These are phyloP conservation scores for Periplaneta americana DNA, from an alignment of 1,140 invertebrate genomes.

Conservation along the genomic window DNA sequence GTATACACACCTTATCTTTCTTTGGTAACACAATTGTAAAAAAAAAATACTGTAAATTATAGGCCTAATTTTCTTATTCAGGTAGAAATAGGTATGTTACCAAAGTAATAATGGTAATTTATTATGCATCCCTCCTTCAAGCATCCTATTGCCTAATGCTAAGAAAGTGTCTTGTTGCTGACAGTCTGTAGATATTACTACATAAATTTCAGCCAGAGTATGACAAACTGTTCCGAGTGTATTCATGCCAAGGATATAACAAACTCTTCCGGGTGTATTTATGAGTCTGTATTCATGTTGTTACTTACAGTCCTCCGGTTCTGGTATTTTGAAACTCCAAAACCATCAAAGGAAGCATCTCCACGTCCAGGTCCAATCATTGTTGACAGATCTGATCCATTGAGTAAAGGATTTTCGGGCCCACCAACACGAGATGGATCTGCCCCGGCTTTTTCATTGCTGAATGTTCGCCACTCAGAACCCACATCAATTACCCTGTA, in stretches of 20 bases:
- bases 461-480: conserved; percentile 99
- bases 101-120: too few species aligned
- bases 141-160: too few species aligned
- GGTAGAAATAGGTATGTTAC: too few species aligned
- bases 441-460: conserved; percentile 93
- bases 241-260: background rate
- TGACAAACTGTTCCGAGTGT: background rate
- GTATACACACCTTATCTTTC: too few species aligned
- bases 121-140: too few species aligned
- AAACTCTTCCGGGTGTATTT: background rate
- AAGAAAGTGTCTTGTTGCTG: background rate
- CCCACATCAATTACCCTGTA: conserved; percentile 97
- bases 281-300: background rate
- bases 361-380: conserved; percentile 92
- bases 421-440: conserved; percentile 99
- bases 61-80: too few species aligned
- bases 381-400: conserved; percentile 94
- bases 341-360: conserved; percentile 72
- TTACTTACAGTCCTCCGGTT: conserved; percentile 75
- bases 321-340: conserved; percentile 87
- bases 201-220: too few species aligned
- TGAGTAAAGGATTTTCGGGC: conserved; percentile 91
- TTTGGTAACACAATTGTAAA: too few species aligned
- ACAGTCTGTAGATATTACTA: background rate
- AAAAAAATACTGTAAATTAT: too few species aligned